Conservation (phyloP, 2,888 invertebrate species). For the Synergus laeviventris region DNA sequence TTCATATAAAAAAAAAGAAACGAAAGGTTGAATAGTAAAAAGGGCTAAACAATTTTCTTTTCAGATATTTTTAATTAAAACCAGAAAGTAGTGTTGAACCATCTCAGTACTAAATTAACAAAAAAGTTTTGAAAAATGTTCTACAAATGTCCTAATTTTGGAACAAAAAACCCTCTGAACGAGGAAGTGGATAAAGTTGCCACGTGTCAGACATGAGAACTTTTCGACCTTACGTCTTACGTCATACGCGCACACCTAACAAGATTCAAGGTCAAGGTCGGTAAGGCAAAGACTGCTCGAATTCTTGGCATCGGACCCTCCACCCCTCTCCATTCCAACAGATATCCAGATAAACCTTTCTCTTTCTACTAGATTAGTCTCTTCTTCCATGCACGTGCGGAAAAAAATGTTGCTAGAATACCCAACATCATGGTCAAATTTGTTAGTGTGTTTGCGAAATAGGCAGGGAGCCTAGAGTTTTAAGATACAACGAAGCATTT, state of each 20-base stretch:
- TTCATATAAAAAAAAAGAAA: neutral
- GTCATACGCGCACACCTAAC: conserved; percentile 34
- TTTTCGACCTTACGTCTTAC: conserved; percentile 31
- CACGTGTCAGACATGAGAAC: conserved; percentile 32
- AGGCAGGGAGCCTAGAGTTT: neutral
- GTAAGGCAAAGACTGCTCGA: conserved; percentile 14
- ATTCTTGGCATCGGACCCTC: conserved; percentile 26
- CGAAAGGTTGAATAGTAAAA: neutral
- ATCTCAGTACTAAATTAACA: neutral
- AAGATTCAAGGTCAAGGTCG: conserved; percentile 10
- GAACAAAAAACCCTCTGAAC: neutral
- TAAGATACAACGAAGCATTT: neutral
- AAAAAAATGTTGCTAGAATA: neutral
- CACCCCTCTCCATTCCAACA: conserved; percentile 7
- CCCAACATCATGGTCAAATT: neutral
- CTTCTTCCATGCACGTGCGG: conserved; percentile 3
- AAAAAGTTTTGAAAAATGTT: neutral
- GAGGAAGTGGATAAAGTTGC: conserved; percentile 5
- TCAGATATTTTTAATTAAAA: too few species aligned
- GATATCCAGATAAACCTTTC: conserved; percentile 9
- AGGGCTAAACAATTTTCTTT: neutral
- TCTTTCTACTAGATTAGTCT: neutral
- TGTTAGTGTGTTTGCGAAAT: neutral
- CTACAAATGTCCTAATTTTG: neutral
- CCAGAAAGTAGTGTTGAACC: neutral